These are phyloP conservation scores for Sebastolobus alascanus DNA, from an alignment of 2,797 vertebrate species.

Conservation along the genomic window DNA sequence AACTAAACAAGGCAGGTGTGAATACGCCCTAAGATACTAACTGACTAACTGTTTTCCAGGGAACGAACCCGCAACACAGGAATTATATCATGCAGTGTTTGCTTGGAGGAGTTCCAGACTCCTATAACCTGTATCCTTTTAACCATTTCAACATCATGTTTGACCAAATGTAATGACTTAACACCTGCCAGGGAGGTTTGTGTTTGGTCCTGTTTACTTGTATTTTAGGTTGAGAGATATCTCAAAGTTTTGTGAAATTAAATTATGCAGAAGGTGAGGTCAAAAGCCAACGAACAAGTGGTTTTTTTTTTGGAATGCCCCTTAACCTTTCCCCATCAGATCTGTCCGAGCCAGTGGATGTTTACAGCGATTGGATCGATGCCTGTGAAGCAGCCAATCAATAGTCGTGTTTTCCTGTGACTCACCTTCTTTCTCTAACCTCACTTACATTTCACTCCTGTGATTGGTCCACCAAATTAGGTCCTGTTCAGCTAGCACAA, in stretches of 20 bases:
- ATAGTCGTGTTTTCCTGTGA: conserved; percentile 73
- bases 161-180: not conserved
- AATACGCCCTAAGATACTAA: not conserved
- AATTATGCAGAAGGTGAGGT: not conserved
- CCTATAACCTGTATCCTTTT: conserved; percentile 97
- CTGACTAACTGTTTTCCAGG: conserved; percentile 77
- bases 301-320: not conserved
- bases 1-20: too few species aligned
- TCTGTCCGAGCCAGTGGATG: conserved; percentile 94
- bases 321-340: conserved; percentile 85
- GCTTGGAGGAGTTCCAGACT: conserved; percentile 96
- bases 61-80: conserved; percentile 94
- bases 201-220: not conserved
- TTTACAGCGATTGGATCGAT: conserved; percentile 98
- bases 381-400: conserved; percentile 97
- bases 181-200: not conserved
- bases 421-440: conserved; percentile 18
- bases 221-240: too few species aligned
- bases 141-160: not conserved
- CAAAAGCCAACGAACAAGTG: not conserved
- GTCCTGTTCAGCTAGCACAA: conserved; percentile 11
- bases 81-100: conserved; percentile 96
- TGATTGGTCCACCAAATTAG: conserved; percentile 1
- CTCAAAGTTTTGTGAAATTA: not conserved
- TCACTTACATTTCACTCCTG: conserved; percentile 18